These are phyloP conservation scores for Xestoiulus laeticollis DNA, from an alignment of 2,888 invertebrate species.

Conservation along the genomic window DNA sequence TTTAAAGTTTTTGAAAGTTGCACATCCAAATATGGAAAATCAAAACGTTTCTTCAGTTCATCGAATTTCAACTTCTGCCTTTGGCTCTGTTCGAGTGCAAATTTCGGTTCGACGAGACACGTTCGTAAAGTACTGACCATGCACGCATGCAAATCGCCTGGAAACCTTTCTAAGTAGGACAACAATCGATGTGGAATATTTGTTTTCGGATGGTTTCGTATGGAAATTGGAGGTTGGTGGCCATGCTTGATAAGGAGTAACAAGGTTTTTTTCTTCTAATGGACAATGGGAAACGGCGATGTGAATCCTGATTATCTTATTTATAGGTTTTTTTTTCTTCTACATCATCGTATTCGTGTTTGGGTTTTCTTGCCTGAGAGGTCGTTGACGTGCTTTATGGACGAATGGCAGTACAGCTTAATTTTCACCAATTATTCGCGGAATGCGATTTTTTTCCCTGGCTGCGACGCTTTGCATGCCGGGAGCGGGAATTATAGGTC, in stretches of 20 bases:
- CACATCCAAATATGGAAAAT: too few species aligned
- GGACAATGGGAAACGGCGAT: slow-evolving; percentile 26
- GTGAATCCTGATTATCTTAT: slow-evolving; percentile 8
- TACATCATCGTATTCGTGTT: too few species aligned
- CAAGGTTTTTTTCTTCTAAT: slow-evolving; percentile 16
- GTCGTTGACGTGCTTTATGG: slow-evolving; percentile 5
- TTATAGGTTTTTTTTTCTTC: not conserved
- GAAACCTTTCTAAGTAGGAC: not conserved
- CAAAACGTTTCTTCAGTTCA: not conserved
- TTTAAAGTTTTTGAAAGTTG: too few species aligned
- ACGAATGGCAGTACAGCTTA: slow-evolving; percentile 4
- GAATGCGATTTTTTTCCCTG: not conserved
- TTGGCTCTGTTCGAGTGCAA: not conserved
- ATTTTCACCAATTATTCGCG: slow-evolving; percentile 18
- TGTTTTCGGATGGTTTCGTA: slow-evolving; percentile 18
- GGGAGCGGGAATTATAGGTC: slow-evolving; percentile 19
- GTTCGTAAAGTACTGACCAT: slow-evolving; percentile 3
- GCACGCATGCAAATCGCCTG: not conserved
- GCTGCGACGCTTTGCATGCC: not conserved
- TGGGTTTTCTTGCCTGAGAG: not conserved
- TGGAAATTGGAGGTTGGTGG: slow-evolving; percentile 26
- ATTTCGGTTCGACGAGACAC: not conserved
- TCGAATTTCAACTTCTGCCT: too few species aligned
- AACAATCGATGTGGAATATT: not conserved
- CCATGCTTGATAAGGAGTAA: slow-evolving; percentile 26